Base-by-base conservation (phyloP, 2,113 vertebrate species). In the Tragelaphus scriptus region DNA sequence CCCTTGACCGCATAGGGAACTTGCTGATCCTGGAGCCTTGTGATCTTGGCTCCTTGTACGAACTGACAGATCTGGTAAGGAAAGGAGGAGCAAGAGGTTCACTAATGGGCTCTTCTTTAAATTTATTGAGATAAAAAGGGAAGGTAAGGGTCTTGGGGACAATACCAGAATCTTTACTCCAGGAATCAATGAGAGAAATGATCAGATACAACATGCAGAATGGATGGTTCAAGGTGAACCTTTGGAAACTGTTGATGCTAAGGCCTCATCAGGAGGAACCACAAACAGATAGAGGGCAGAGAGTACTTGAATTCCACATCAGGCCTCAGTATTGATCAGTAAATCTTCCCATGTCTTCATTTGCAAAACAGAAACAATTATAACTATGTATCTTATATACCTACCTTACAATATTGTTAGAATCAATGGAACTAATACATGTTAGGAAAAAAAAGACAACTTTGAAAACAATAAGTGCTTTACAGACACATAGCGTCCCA, bases 1-100 rank as follows among this genome's bases (percentile, higher is more conserved):
- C 98, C 98, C 21, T 98, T 98, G 81, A 98, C 98, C 49, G 99
- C 98, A 47, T 99, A 99, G 17, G 99, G 99, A 90, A 99, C 99
- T 17, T 98, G 88, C 96, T 99, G 99, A 3, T 99, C 98, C 49
- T 94, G 2, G 55, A 99, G 99, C 98, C 99, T 99, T 8, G 10
- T 61, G 21, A 97, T 44, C 2, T 63, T 97, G 55, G 98, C 98
- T 56, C 95, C 92, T 53, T 97, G 3, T 90, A 84, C 58, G 94
- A 99, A 99, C 6, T 71, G 93, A 96, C 99, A 99, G 87, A 99
- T 94, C 99, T 99, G 95, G 51, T 15, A 2, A 21, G 56, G 7
- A 36, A 86, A 80, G 16, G 28, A 51, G 11, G 19, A 85, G 30
- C 3, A 87, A 47, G 36, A 56, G 0, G 15, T 28, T 95, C 10